Conservation (phyloP, 2,888 invertebrate species). For the Platycheirus rosarum region DNA sequence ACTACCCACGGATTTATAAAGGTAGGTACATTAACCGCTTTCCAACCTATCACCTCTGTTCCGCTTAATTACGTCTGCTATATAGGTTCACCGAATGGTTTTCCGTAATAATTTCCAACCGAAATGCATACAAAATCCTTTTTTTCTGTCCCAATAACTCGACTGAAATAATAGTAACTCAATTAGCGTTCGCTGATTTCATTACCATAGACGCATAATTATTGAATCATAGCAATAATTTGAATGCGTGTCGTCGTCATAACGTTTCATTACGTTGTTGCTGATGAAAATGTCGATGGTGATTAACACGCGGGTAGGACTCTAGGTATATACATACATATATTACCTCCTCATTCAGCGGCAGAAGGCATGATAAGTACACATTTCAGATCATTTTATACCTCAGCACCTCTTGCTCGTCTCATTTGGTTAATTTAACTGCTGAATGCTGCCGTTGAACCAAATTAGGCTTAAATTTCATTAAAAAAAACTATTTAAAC, state of each 20-base stretch:
- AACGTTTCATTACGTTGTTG: conserved; percentile 63
- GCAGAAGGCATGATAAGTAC: conserved; percentile 4
- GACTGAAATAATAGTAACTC: conserved; percentile 68
- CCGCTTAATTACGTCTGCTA: conserved; percentile 21
- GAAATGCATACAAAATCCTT: conserved; percentile 10
- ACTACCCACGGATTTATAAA: background rate
- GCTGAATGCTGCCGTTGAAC: conserved; percentile 29
- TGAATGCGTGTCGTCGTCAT: conserved; percentile 53
- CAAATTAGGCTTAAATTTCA: conserved; percentile 67
- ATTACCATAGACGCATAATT: conserved; percentile 61
- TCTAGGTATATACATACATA: background rate
- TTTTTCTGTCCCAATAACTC: conserved; percentile 25
- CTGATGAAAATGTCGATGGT: background rate
- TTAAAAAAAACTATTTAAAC: conserved; percentile 42
- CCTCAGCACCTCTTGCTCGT: conserved; percentile 56
- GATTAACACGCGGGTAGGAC: background rate
- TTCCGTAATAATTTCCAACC: conserved; percentile 6
- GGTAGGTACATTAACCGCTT: background rate
- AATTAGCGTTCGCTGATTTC: conserved; percentile 68
- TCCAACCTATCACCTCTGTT: conserved; percentile 33
- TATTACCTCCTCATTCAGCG: conserved; percentile 5
- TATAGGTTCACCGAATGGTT: conserved; percentile 23
- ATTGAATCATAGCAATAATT: conserved; percentile 62
- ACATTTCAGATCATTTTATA: conserved; percentile 50
- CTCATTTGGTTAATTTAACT: conserved; percentile 71